phyloP scores from a whole-genome alignment of 2,797 vertebrate genomes.

The Trichosurus vulpecula region DNA sequence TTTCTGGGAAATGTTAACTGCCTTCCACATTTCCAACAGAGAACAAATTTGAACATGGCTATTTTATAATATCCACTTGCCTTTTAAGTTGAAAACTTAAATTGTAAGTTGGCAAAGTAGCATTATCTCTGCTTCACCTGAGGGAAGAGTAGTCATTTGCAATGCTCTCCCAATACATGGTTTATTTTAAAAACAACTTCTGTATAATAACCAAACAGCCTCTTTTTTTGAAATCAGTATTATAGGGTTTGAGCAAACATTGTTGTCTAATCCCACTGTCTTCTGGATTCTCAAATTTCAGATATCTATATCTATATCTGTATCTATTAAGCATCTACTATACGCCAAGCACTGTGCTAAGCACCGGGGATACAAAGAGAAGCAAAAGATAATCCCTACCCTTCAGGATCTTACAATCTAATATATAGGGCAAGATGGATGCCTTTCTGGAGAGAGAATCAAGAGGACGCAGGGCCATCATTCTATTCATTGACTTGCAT shows the following conservation, averaged over 20 bases:
- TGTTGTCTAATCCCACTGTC: slow-evolving; percentile 36
- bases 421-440: slow-evolving; percentile 45
- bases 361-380: neutral
- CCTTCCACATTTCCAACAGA: neutral
- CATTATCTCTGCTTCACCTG: slow-evolving; percentile 32
- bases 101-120: slow-evolving; percentile 10
- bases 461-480: slow-evolving; percentile 7
- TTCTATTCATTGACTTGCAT: slow-evolving; percentile 47
- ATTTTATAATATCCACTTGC: neutral
- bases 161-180: neutral
- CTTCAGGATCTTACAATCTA: neutral
- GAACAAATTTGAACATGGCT: neutral
- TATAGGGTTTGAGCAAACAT: slow-evolving; percentile 6
- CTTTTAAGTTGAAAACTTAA: slow-evolving; percentile 40
- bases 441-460: slow-evolving; percentile 36
- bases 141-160: neutral
- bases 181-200: slow-evolving; percentile 22
- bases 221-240: slow-evolving; percentile 52
- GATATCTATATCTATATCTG: too few species aligned
- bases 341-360: neutral
- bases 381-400: neutral
- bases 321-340: neutral
- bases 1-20: slow-evolving; percentile 42
- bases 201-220: slow-evolving; percentile 26
- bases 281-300: slow-evolving; percentile 60